Evolutionary conservation across 2,113 vertebrate genomes (phyloP).

Genomic region (Hirundichthys speculiger): DNA sequence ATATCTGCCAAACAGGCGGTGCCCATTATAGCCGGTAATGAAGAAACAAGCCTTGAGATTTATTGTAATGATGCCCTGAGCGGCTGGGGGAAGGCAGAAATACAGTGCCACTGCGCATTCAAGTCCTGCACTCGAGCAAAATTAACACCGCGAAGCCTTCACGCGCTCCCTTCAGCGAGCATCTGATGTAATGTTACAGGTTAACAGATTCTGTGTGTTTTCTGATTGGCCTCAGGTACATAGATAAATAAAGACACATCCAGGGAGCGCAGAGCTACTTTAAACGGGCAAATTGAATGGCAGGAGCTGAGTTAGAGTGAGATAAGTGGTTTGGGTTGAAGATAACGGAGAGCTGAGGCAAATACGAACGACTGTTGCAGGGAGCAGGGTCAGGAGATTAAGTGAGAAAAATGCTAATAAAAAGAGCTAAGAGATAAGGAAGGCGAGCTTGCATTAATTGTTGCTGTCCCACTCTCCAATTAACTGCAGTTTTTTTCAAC

Average conservation of each 20-base stretch:
- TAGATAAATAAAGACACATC: slow-evolving; percentile 6
- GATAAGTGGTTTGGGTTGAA: slow-evolving; percentile 24
- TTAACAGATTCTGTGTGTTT: slow-evolving; percentile 3
- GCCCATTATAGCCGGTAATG: slow-evolving; percentile 60
- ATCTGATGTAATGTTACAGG: slow-evolving; percentile 17
- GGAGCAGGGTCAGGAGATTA: slow-evolving; percentile 15
- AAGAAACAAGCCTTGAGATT: slow-evolving; percentile 67
- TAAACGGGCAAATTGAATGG: slow-evolving; percentile 2
- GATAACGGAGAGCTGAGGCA: slow-evolving; percentile 25
- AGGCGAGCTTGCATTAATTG: slow-evolving; percentile 9
- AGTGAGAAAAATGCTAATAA: slow-evolving; percentile 15
- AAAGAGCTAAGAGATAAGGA: slow-evolving; percentile 25
- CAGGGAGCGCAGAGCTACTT: background rate
- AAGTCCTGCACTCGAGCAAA: slow-evolving; percentile 42
- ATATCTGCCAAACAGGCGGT: slow-evolving; percentile 64
- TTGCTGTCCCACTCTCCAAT: background rate
- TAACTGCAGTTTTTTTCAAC: background rate
- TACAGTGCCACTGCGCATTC: slow-evolving; percentile 34
- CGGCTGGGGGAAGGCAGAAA: slow-evolving; percentile 5
- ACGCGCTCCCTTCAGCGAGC: slow-evolving; percentile 13
- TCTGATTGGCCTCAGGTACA: background rate
- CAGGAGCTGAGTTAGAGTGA: slow-evolving; percentile 3
- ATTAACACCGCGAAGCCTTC: slow-evolving; percentile 25
- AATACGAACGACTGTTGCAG: slow-evolving; percentile 17
- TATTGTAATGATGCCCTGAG: slow-evolving; percentile 52